phyloP scores from a whole-genome alignment of 2,113 vertebrate genomes.

The Cyprinodon variegatus region DNA sequence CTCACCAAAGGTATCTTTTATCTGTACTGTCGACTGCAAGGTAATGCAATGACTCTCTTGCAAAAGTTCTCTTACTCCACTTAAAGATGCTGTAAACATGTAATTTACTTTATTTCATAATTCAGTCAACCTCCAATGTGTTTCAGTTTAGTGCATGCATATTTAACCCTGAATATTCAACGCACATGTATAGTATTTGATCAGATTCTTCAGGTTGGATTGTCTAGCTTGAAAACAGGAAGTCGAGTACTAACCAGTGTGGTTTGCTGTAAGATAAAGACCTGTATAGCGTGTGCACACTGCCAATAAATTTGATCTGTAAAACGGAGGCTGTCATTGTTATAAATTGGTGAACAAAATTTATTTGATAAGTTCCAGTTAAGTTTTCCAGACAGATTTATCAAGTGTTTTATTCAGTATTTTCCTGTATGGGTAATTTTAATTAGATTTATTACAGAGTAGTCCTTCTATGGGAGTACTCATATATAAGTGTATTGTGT shows the following conservation, averaged over 20 bases:
- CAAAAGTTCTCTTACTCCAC: not conserved
- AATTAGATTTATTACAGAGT: too few species aligned
- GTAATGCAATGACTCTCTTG: not conserved
- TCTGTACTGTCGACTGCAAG: not conserved
- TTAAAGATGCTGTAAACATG: not conserved
- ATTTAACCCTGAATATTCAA: not conserved
- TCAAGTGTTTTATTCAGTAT: too few species aligned
- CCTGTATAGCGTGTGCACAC: not conserved
- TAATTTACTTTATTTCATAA: not conserved
- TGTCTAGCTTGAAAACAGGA: not conserved
- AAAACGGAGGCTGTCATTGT: not conserved
- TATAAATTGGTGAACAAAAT: not conserved
- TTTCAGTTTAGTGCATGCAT: not conserved
- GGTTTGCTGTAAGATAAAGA: not conserved
- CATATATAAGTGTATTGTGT: too few species aligned
- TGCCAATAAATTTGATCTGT: too few species aligned
- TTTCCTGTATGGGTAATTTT: too few species aligned
- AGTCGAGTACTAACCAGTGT: not conserved
- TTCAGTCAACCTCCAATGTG: not conserved
- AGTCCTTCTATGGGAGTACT: too few species aligned
- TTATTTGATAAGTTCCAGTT: not conserved
- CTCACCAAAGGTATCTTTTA: not conserved
- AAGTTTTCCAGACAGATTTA: too few species aligned
- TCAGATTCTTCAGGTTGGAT: not conserved
- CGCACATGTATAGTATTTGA: not conserved